Conservation (phyloP, 2,888 invertebrate genomes). For the Euplagia quadripunctaria region DNA sequence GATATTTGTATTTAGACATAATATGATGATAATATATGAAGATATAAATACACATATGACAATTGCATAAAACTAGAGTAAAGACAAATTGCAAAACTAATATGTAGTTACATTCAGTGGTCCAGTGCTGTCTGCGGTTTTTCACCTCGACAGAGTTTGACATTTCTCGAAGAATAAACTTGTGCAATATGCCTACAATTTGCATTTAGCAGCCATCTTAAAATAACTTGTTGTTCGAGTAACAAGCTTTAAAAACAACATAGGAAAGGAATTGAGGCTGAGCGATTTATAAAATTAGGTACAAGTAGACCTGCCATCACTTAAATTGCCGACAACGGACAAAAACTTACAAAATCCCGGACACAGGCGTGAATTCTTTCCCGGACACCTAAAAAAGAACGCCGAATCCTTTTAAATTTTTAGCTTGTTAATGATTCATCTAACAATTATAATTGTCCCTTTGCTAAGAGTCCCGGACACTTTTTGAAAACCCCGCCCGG, state of each 20-base stretch:
- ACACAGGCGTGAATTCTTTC: too few relatives aligned
- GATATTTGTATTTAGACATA: neutral
- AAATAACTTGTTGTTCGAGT: neutral
- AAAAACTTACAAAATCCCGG: too few relatives aligned
- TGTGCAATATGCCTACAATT: neutral
- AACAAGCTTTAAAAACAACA: neutral
- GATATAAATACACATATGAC: neutral
- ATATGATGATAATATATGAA: neutral
- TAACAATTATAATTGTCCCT: too few relatives aligned
- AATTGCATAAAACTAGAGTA: neutral
- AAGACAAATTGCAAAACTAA: neutral
- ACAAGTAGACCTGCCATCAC: too few relatives aligned
- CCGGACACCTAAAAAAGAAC: too few relatives aligned
- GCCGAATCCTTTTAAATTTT: too few relatives aligned
- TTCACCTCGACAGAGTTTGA: neutral
- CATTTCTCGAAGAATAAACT: constrained; percentile 1
- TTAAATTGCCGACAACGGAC: too few relatives aligned
- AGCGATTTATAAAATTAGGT: constrained; percentile 36
- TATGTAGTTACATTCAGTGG: constrained; percentile 22
- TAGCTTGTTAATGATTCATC: too few relatives aligned
- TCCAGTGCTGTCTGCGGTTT: constrained; percentile 31
- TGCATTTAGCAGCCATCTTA: neutral
- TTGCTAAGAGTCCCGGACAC: too few relatives aligned
- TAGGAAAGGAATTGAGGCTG: neutral
- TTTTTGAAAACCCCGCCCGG: too few relatives aligned